A percentile compares a stretch with the other conserved stretches of the same genome.
Evolutionary conservation across 2,113 vertebrate genomes (phyloP).

Genomic region (Cheirogaleus medius): DNA sequence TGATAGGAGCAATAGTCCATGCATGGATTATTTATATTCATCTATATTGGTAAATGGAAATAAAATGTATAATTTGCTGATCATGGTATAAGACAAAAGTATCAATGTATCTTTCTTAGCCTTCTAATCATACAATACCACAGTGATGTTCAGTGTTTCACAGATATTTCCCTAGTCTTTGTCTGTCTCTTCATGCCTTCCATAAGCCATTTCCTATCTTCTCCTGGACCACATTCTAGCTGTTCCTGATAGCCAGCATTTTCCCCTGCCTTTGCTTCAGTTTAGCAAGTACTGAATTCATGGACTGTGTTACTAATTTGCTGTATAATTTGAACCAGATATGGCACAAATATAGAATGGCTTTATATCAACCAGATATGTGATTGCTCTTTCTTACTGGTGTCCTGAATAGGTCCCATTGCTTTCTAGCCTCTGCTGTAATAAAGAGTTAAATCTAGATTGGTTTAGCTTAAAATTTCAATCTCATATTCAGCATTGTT

Average conservation of each 20-base stretch:
- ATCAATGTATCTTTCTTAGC: neutral
- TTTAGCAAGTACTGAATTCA: neutral
- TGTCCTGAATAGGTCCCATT: neutral
- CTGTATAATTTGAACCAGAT: neutral
- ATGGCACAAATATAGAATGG: neutral
- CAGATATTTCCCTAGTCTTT: neutral
- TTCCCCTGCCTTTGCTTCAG: neutral
- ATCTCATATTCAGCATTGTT: neutral
- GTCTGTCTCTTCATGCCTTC: neutral
- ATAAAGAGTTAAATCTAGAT: neutral
- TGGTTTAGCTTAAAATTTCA: neutral
- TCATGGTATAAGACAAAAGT: neutral
- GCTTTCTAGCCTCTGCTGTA: neutral
- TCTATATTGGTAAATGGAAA: neutral
- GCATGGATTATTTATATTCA: neutral
- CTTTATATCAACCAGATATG: neutral
- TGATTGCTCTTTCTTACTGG: neutral
- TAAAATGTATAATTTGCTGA: neutral
- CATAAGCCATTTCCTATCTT: neutral
- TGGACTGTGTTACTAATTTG: neutral
- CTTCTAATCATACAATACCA: neutral
- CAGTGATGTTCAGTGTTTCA: neutral
- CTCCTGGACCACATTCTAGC: neutral
- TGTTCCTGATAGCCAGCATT: neutral
- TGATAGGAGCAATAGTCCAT: neutral